Percentiles rank a stretch among this genome's conserved stretches.
Evolutionary conservation across 2,797 vertebrate genomes (phyloP).

Genomic region (Macroramphosus scolopax): DNA sequence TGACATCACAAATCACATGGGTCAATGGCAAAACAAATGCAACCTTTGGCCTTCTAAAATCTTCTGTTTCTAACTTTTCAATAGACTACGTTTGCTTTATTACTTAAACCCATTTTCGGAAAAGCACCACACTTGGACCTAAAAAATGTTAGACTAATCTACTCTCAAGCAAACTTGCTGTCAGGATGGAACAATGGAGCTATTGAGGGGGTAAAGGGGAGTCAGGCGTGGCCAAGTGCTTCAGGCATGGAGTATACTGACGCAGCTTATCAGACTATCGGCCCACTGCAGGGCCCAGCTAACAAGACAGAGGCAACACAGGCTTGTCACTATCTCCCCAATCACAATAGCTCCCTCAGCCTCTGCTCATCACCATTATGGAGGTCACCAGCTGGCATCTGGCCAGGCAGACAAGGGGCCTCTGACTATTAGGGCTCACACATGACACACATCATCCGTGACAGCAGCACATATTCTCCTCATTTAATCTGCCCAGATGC

Average conservation of each 20-base stretch:
- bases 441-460: conserved; percentile 28
- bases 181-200: conserved; percentile 41
- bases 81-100: background rate
- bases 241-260: conserved; percentile 32
- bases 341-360: conserved; percentile 54
- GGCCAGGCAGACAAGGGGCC: conserved; percentile 40
- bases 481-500: conserved; percentile 59
- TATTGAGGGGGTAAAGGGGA: conserved; percentile 36
- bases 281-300: conserved; percentile 26
- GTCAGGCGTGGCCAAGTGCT: conserved; percentile 23
- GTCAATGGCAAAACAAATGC: background rate
- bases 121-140: conserved; percentile 14
- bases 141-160: conserved; percentile 20
- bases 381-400: conserved; percentile 69
- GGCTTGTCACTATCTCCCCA: conserved; percentile 36
- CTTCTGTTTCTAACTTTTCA: background rate
- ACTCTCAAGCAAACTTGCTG: conserved; percentile 2
- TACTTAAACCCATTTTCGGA: background rate
- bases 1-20: too few relatives aligned
- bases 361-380: conserved; percentile 40
- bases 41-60: background rate
- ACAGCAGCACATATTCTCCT: conserved; percentile 31
- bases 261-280: conserved; percentile 36
- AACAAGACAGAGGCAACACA: conserved; percentile 39
- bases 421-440: conserved; percentile 30